These are phyloP conservation scores for Dipodomys stephensi DNA, from an alignment of 2,113 vertebrate genomes.

Conservation along the genomic window DNA sequence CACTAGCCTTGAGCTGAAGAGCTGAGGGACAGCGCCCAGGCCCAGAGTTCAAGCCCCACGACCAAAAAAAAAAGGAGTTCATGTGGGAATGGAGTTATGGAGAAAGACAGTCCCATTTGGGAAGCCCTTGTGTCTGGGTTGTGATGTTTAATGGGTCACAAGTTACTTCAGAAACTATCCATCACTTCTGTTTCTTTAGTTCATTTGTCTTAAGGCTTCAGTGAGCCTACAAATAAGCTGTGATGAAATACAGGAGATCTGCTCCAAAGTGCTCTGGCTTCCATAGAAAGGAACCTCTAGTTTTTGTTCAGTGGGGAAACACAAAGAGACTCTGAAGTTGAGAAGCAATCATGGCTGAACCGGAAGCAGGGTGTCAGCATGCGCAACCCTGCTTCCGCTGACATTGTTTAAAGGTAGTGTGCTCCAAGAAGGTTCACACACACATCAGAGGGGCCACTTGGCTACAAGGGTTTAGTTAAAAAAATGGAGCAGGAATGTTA, in stretches of 20 bases:
- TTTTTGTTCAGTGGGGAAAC: conserved; percentile 73
- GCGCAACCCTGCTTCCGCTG: conserved; percentile 38
- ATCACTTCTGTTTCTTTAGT: not conserved
- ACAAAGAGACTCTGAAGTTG: conserved; percentile 67
- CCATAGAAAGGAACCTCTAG: conserved; percentile 51
- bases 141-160: not conserved
- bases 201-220: conserved; percentile 8
- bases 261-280: conserved; percentile 67
- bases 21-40: too few relatives aligned
- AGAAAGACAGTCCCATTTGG: conserved; percentile 32
- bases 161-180: conserved; percentile 68
- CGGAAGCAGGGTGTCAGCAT: conserved; percentile 55
- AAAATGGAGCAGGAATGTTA: conserved; percentile 70
- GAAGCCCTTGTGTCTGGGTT: conserved; percentile 49
- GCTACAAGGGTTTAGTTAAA: conserved; percentile 68
- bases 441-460: not conserved
- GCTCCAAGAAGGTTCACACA: not conserved
- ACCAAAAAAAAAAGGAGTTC: not conserved
- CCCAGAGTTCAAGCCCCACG: too few relatives aligned
- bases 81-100: not conserved
- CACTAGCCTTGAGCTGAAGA: too few relatives aligned
- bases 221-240: conserved; percentile 49
- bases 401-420: not conserved
- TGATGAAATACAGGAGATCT: conserved; percentile 47
- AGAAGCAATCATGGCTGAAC: conserved; percentile 54